A percentile compares a stretch with the other conserved stretches of the same genome.
Conservation (phyloP, 1,140 invertebrate genomes). For the Eriocheir sinensis region DNA sequence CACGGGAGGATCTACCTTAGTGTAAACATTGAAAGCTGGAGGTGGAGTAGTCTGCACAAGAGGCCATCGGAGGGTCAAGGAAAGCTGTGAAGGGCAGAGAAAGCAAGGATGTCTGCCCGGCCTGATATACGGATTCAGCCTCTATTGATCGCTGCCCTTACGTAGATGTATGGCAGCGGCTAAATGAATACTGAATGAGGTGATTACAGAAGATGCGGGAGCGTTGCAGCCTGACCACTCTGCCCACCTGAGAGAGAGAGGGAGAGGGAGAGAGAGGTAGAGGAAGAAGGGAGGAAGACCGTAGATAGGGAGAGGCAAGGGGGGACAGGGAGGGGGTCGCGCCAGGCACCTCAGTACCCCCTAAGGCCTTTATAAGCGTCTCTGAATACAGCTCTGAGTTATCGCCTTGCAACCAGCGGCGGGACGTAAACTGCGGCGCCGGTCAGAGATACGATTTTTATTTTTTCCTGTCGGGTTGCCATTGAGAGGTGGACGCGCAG, state of each 20-base stretch:
- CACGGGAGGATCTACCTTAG: background rate
- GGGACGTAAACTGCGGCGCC: background rate
- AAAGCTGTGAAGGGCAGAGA: background rate
- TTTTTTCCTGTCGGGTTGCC: background rate
- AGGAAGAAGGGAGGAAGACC: background rate
- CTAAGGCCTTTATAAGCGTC: background rate
- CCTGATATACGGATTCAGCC: slow-evolving; percentile 42
- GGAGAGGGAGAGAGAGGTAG: background rate
- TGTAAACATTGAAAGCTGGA: slow-evolving; percentile 6
- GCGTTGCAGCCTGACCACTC: slow-evolving; percentile 35
- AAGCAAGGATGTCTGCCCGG: background rate
- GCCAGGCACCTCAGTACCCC: background rate
- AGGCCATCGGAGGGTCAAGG: background rate
- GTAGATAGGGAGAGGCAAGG: background rate
- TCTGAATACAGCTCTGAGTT: background rate
- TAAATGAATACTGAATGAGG: slow-evolving; percentile 74
- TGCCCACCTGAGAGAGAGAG: background rate
- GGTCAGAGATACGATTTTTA: background rate
- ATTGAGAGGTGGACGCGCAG: slow-evolving; percentile 3
- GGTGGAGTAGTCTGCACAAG: slow-evolving; percentile 11
- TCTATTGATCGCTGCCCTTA: slow-evolving; percentile 51
- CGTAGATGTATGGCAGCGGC: slow-evolving; percentile 61
- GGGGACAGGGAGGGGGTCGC: background rate
- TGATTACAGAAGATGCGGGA: slow-evolving; percentile 66
- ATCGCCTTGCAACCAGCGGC: background rate